Evolutionary conservation across 2,797 vertebrate genomes (phyloP).

Genomic region (Erithacus rubecula): DNA sequence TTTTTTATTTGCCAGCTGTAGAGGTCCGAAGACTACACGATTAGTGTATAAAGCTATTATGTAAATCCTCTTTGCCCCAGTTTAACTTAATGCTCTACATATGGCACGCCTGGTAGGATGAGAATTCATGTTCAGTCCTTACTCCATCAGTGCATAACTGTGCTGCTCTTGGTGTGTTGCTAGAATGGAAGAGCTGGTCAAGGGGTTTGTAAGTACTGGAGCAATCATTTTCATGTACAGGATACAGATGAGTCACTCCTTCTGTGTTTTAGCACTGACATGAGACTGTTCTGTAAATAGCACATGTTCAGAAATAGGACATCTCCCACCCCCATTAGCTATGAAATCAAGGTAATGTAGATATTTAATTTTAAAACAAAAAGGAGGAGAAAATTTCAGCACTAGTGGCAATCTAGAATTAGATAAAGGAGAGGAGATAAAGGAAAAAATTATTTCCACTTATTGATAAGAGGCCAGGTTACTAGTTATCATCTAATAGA

Average conservation of each 20-base stretch:
- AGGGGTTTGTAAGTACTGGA: not conserved
- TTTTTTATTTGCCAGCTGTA: slow-evolving; percentile 18
- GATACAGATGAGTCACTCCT: slow-evolving; percentile 36
- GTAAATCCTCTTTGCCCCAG: slow-evolving; percentile 54
- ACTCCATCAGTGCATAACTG: not conserved
- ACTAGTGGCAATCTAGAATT: not conserved
- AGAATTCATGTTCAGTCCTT: not conserved
- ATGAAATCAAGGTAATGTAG: slow-evolving; percentile 33
- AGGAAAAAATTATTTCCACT: not conserved
- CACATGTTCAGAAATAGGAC: slow-evolving; percentile 54
- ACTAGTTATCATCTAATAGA: not conserved
- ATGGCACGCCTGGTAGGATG: slow-evolving; percentile 21
- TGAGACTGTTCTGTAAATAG: slow-evolving; percentile 60
- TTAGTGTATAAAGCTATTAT: slow-evolving; percentile 59
- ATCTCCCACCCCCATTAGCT: slow-evolving; percentile 39
- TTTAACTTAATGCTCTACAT: slow-evolving; percentile 61
- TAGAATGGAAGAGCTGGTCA: slow-evolving; percentile 18
- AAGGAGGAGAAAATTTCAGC: not conserved
- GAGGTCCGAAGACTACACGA: not conserved
- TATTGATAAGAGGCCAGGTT: not conserved
- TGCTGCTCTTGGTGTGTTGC: not conserved
- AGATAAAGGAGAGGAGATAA: not conserved
- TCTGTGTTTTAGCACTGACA: slow-evolving; percentile 45
- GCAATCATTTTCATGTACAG: not conserved
- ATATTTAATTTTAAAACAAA: slow-evolving; percentile 27